Evolutionary conservation across 2,113 vertebrate genomes (phyloP).

Genomic region (Sphaerodactylus townsendi): DNA sequence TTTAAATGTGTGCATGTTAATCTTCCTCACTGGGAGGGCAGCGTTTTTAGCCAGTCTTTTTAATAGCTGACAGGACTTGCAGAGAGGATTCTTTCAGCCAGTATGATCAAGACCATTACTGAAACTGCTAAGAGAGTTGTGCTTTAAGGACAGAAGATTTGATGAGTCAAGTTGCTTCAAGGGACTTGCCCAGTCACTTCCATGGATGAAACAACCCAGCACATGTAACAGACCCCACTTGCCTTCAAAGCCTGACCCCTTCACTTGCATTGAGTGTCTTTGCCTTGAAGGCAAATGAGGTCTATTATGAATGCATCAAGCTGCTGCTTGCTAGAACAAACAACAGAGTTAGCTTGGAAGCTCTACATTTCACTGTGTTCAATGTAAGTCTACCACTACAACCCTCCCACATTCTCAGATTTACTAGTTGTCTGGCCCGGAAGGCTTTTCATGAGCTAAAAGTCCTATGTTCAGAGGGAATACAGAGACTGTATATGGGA

Average conservation of each 20-base stretch:
- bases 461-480: not conserved
- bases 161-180: no score
- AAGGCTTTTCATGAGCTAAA: not conserved
- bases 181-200: not conserved
- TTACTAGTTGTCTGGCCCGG: no score
- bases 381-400: no score
- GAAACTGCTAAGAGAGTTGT: slow-evolving; percentile 39
- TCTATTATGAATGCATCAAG: not conserved
- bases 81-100: slow-evolving; percentile 39
- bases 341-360: not conserved
- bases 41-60: slow-evolving; percentile 40
- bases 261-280: not conserved
- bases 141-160: no score
- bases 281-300: not conserved
- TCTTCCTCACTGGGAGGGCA: slow-evolving; percentile 44
- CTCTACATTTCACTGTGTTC: not conserved
- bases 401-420: no score
- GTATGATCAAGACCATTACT: slow-evolving; percentile 40
- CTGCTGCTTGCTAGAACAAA: not conserved
- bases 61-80: slow-evolving; percentile 53
- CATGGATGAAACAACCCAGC: not conserved
- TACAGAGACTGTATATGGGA: no score
- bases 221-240: not conserved
- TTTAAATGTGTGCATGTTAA: slow-evolving; percentile 46
- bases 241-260: not conserved